These are phyloP conservation scores for Gryon sp. DNA, from an alignment of 1,140 invertebrate genomes.

Conservation along the genomic window DNA sequence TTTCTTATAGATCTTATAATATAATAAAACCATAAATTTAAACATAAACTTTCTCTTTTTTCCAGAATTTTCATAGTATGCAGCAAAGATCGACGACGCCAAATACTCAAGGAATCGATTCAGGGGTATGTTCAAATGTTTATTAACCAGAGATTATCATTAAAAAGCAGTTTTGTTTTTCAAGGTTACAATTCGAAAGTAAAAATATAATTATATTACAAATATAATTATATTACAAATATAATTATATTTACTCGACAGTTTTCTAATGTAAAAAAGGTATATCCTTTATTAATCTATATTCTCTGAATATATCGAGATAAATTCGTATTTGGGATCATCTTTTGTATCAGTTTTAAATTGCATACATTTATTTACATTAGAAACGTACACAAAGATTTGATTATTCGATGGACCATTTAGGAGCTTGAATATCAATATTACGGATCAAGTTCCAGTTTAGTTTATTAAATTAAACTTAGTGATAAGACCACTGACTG, in stretches of 20 bases:
- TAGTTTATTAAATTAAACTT: not conserved
- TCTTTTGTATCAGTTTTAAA: constrained; percentile 1
- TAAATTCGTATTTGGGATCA: too few species aligned
- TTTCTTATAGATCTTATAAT: too few species aligned
- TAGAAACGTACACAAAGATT: not conserved
- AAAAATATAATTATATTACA: too few species aligned
- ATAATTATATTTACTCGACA: too few species aligned
- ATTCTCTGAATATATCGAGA: too few species aligned
- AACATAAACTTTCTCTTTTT: constrained; percentile 47
- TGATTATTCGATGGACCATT: not conserved
- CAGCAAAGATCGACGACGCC: constrained; percentile 78
- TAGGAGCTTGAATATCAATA: constrained; percentile 48
- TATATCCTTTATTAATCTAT: too few species aligned
- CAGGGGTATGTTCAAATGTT: constrained; percentile 72
- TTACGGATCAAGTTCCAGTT: constrained; percentile 44
- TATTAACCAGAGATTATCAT: not conserved
- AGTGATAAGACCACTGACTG: constrained; percentile 13
- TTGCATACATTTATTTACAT: constrained; percentile 11
- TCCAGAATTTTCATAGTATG: constrained; percentile 77
- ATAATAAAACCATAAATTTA: too few species aligned
- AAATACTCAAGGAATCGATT: constrained; percentile 79
- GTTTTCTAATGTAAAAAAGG: too few species aligned
- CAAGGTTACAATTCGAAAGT: not conserved
- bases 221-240: too few species aligned
- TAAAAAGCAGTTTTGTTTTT: not conserved